Base-by-base conservation (phyloP, 2,113 vertebrate species). In the Hippoglossus stenolepis region DNA sequence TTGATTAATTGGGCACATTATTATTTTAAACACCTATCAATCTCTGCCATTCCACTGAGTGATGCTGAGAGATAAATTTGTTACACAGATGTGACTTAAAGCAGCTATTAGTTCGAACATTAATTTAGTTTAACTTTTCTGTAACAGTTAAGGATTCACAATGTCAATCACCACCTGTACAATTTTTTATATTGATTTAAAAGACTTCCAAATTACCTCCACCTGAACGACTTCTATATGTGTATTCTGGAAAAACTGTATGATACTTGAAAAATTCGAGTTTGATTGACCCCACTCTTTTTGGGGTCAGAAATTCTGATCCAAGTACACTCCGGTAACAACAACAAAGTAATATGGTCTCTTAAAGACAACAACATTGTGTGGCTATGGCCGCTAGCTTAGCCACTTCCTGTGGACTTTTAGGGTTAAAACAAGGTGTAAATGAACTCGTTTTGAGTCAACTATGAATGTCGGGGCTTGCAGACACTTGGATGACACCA, bases 1-100 rank as follows among this genome's bases (percentile, higher is more conserved):
- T 71, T 65, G 70, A 70, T 73, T 76, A 76, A 76, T 84, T 70
- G 80, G 51, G 73, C 21, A 21, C 65, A 61, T 81, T 71, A 77
- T 80, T 61, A 62, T 76, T 40, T 71, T 21, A 82, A 77, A 77
- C 63, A 65, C 24, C 51, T 47, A 80, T 83, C 49, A 24, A 56
- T 77, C 76, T 65, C 45, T 61, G 70, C 15, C 58, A 54, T 31
- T 35, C 58, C 63, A 6, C 61, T 43, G 4, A 79, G 59, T 20
- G 31, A 61, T 45, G 31, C 58, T 49, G 38, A 20, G 47, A 61
- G 28, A 58, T 7, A 5, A 13, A 20, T n/a, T 14, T 28, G 23
- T 47, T 3, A 45, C 60, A 17, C 51, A 49, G 18, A 28, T 14
- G 61, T 43, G 35, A 7, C 35, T 8, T 2, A 38, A 7, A 38